Conservation (phyloP, 2,797 vertebrate genomes). For the Chelon labrosus region DNA sequence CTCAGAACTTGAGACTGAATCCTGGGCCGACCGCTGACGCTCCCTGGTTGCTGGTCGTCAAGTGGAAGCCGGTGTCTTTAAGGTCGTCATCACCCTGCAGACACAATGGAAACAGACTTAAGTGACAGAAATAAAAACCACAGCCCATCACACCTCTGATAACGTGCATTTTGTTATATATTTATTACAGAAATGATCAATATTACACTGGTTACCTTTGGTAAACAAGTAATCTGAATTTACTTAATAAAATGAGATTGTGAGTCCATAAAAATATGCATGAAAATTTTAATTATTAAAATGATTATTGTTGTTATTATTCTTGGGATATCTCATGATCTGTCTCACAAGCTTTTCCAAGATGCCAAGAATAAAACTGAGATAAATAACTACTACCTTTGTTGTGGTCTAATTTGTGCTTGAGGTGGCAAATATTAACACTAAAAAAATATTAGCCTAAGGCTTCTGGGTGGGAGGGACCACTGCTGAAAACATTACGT, state of each 20-base stretch:
- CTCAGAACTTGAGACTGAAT: constrained; percentile 97
- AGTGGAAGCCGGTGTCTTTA: constrained; percentile 96
- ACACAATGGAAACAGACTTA: constrained; percentile 14
- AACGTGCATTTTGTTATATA: constrained; percentile 2
- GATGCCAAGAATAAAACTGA: constrained; percentile 28
- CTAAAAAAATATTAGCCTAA: constrained; percentile 22
- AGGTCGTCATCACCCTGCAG: constrained; percentile 95
- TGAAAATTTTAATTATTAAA: constrained; percentile 9
- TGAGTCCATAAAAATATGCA: constrained; percentile 14
- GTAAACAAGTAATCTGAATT: neutral
- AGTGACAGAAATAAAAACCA: neutral
- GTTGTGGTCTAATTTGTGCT: constrained; percentile 9
- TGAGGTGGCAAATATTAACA: constrained; percentile 26
- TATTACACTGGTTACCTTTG: constrained; percentile 18
- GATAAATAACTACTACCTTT: constrained; percentile 14
- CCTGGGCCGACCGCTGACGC: constrained; percentile 95
- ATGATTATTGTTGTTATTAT: constrained; percentile 12
- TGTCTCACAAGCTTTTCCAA: constrained; percentile 11
- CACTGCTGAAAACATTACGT: constrained; percentile 73
- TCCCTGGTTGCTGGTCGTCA: constrained; percentile 97
- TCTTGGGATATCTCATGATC: neutral
- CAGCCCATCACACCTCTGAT: neutral
- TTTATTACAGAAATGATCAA: constrained; percentile 25
- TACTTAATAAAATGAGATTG: constrained; percentile 10
- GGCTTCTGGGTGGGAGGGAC: constrained; percentile 54